A percentile compares a stretch with the other conserved stretches of the same genome.
These are phyloP conservation scores for Somateria mollissima DNA, from an alignment of 2,797 vertebrate genomes.

Conservation along the genomic window DNA sequence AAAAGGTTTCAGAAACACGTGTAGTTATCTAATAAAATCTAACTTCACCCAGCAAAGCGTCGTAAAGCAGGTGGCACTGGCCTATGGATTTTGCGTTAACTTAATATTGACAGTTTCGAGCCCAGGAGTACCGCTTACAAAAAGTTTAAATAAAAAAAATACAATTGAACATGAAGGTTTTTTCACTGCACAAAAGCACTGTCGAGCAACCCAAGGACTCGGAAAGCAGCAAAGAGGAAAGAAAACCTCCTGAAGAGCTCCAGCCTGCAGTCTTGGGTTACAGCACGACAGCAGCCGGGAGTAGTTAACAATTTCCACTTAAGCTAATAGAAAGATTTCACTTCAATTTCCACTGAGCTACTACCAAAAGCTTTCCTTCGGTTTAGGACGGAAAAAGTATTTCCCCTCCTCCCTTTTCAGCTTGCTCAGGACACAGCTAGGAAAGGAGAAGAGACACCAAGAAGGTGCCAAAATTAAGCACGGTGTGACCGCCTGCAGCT, in stretches of 20 bases:
- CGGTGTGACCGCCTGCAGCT: background rate
- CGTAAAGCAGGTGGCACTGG: background rate
- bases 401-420: background rate
- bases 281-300: background rate
- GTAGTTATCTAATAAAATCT: background rate
- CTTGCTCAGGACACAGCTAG: background rate
- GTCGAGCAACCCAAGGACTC: background rate
- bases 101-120: background rate
- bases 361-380: background rate
- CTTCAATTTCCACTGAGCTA: constrained; percentile 1
- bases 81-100: background rate
- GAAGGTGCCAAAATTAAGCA: background rate
- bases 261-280: background rate
- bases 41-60: background rate
- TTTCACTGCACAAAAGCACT: background rate
- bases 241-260: background rate
- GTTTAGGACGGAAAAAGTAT: background rate
- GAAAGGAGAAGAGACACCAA: background rate
- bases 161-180: background rate
- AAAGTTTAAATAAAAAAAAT: background rate
- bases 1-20: background rate
- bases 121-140: background rate
- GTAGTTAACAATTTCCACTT: constrained; percentile 23
- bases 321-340: constrained; percentile 2
- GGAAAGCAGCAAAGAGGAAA: background rate